Base-by-base conservation (phyloP, 2,888 invertebrate genomes). In the Lasioglossum leucozonium region DNA sequence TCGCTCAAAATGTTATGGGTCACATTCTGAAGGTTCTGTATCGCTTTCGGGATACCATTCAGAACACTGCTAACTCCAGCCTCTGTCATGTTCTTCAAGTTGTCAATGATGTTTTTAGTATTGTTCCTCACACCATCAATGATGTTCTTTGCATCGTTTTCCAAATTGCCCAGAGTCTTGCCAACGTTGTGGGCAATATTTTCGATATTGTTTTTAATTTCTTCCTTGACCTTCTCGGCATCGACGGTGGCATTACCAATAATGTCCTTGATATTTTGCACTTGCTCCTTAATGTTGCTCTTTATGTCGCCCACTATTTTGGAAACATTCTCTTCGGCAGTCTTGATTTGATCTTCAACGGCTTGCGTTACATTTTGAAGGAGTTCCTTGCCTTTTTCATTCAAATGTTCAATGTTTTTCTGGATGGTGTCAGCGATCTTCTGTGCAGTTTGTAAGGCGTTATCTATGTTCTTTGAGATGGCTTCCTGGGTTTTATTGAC, bases 361-460 rank as follows among this genome's bases (percentile, higher is more conserved):
- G 10, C 10, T 2, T 55, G 26, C 1, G 58, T 37, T 22, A 82
- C 8, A n/a, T 77, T 77, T 0, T 77, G n/a, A 2, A 71, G 1
- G 4, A 79, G 0, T 0, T 5, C n/a, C 0, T 3, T 16, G 58
- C 4, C 37, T 3, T 71, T 26, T 0, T 69, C 16, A 2, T 11
- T 5, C 4, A 74, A 44, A 10, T 74, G 3, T 6, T 30, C 8
- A 6, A 82, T 16, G 4, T 40, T 44, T 2, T 51, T 6, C 0
- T 13, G 4, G 4, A 79, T 18, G 18, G 30, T 0, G 1, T 22
- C 2, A 2, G 42, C 2, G 16, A 69, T 16, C 0, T 74, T 47
- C 2, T 16, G 8, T 0, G n/a, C 26, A 6, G 4, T 8, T n/a
- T 62, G 4, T 0, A n/a, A 18, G 0, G 18, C 0, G 2, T 51